Conservation (phyloP, 2,888 invertebrate species). For the Coremacera marginata region DNA sequence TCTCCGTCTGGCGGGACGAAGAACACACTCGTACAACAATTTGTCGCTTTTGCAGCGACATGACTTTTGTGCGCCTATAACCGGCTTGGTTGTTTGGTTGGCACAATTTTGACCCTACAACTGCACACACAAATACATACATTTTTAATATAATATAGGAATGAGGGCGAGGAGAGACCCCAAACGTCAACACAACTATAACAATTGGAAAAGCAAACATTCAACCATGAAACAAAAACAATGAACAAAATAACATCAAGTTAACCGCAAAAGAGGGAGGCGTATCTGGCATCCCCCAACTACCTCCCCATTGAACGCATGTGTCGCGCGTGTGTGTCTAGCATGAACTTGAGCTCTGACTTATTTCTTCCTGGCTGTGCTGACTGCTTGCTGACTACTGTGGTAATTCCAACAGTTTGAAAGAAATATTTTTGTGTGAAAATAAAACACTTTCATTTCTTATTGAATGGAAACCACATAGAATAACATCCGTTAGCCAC, state of each 20-base stretch:
- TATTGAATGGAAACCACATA: slow-evolving; percentile 32
- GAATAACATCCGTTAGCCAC: slow-evolving; percentile 52
- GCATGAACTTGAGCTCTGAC: background rate
- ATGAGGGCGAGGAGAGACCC: background rate
- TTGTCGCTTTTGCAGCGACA: background rate
- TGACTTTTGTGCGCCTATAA: background rate
- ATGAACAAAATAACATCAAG: slow-evolving; percentile 17
- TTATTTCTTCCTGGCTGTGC: background rate
- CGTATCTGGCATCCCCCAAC: slow-evolving; percentile 3
- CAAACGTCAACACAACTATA: background rate
- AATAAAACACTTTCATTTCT: slow-evolving; percentile 33
- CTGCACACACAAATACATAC: background rate
- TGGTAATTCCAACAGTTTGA: background rate
- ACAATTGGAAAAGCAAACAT: slow-evolving; percentile 8
- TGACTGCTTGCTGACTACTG: slow-evolving; percentile 5
- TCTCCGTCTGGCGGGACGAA: background rate
- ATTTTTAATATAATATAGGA: background rate
- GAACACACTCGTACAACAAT: background rate
- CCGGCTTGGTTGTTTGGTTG: background rate
- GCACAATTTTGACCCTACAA: background rate
- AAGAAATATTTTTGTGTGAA: slow-evolving; percentile 30
- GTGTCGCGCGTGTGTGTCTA: background rate
- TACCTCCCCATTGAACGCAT: background rate
- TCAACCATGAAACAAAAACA: background rate
- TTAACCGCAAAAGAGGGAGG: slow-evolving; percentile 15